These are phyloP conservation scores for Procambarus clarkii DNA, from an alignment of 1,140 invertebrate genomes.

Conservation along the genomic window DNA sequence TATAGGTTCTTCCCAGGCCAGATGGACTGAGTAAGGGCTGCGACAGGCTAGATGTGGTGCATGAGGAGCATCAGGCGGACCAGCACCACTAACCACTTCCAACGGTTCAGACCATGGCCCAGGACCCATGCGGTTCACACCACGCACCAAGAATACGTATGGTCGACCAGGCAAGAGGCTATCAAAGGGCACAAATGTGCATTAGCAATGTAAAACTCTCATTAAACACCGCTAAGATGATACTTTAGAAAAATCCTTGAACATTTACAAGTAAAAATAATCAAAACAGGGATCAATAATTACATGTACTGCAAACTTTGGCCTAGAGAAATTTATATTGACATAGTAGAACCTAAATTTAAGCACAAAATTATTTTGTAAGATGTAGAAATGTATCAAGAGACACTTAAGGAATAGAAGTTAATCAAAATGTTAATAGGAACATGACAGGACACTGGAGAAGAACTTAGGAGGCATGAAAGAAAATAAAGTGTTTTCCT, in stretches of 20 bases:
- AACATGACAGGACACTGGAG: too few species aligned
- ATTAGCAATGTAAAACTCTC: neutral
- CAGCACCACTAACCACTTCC: conserved; percentile 86
- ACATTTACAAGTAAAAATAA: too few species aligned
- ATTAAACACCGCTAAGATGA: neutral
- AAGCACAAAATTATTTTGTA: too few species aligned
- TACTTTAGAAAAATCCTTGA: neutral
- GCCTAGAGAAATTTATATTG: too few species aligned
- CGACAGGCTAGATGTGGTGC: conserved; percentile 79
- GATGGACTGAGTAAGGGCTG: conserved; percentile 81
- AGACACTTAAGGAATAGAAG: too few species aligned
- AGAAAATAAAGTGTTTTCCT: too few species aligned
- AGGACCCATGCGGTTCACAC: conserved; percentile 83
- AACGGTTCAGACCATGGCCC: conserved; percentile 86
- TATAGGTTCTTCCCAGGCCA: conserved; percentile 85
- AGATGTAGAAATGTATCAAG: too few species aligned
- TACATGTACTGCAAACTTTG: too few species aligned
- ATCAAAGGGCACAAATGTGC: neutral
- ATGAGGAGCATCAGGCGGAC: conserved; percentile 83
- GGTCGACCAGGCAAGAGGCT: conserved; percentile 84
- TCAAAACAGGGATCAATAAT: too few species aligned
- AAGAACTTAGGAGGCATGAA: too few species aligned
- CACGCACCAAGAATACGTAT: conserved; percentile 84
- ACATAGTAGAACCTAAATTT: too few species aligned
- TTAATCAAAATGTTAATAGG: too few species aligned